These are phyloP conservation scores for Chelon labrosus DNA, from an alignment of 2,797 vertebrate species.

Conservation along the genomic window DNA sequence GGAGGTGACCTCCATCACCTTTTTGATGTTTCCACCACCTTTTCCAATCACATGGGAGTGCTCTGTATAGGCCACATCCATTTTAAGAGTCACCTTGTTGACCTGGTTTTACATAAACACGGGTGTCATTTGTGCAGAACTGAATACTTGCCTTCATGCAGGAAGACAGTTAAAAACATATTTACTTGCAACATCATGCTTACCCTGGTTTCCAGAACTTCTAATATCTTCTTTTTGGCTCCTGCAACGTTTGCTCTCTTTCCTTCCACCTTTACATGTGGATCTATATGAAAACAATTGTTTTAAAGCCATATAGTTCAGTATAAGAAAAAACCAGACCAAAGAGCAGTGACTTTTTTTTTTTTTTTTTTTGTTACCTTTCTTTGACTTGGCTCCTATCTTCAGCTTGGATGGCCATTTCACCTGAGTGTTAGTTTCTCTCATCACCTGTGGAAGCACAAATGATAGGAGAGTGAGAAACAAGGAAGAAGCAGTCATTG, in stretches of 20 bases:
- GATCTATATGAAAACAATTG: slow-evolving; percentile 73
- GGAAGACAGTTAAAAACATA: neutral
- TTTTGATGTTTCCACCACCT: slow-evolving; percentile 89
- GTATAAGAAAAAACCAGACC: too few species aligned
- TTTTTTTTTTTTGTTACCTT: slow-evolving; percentile 79
- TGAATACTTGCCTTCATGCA: neutral
- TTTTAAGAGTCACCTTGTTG: slow-evolving; percentile 89
- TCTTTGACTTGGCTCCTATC: slow-evolving; percentile 89
- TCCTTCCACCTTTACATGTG: slow-evolving; percentile 88
- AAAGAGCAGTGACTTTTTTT: too few species aligned
- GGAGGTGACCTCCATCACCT: slow-evolving; percentile 88
- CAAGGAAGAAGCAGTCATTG: slow-evolving; percentile 31
- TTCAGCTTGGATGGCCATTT: slow-evolving; percentile 90
- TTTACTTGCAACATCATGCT: slow-evolving; percentile 10
- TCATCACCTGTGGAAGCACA: slow-evolving; percentile 82
- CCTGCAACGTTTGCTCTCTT: slow-evolving; percentile 78
- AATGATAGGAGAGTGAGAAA: slow-evolving; percentile 47
- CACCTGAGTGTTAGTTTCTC: slow-evolving; percentile 87
- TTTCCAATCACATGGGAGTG: slow-evolving; percentile 90
- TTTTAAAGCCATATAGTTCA: neutral
- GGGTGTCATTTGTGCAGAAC: slow-evolving; percentile 18
- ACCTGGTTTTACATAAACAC: slow-evolving; percentile 69
- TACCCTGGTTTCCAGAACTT: slow-evolving; percentile 87
- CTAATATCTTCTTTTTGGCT: slow-evolving; percentile 86
- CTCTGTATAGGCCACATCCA: slow-evolving; percentile 88